phyloP scores from a whole-genome alignment of 2,797 vertebrate genomes.

The Helicolenus hilgendorfi region DNA sequence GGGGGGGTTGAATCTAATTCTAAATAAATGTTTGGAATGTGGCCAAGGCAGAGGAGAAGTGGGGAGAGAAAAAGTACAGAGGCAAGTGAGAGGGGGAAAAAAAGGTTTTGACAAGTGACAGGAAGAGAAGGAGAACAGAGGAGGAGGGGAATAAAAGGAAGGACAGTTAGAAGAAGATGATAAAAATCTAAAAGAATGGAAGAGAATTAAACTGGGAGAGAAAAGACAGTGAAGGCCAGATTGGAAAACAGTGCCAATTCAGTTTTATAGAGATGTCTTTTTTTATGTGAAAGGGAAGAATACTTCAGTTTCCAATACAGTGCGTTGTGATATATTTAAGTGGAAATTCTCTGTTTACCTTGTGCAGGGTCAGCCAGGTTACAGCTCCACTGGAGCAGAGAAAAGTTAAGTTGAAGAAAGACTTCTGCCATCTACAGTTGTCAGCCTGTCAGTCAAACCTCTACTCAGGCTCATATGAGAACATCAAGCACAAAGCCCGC shows the following conservation, averaged over 20 bases:
- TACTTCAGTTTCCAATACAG: conserved; percentile 2
- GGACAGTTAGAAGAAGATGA: conserved; percentile 16
- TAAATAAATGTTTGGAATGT: neutral
- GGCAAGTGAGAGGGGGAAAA: neutral
- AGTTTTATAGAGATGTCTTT: neutral
- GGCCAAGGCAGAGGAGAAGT: neutral
- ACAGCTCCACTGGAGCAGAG: neutral
- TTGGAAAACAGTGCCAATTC: conserved; percentile 6
- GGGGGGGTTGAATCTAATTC: neutral
- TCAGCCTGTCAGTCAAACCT: conserved; percentile 27
- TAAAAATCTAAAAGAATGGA: conserved; percentile 17
- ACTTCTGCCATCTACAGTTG: conserved; percentile 5
- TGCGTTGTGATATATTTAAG: conserved; percentile 38
- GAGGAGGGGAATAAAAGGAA: conserved; percentile 17
- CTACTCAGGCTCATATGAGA: neutral
- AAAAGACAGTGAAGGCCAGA: conserved; percentile 21
- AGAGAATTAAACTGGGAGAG: conserved; percentile 2
- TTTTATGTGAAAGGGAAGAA: neutral
- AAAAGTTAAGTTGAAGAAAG: neutral
- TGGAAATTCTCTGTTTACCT: neutral
- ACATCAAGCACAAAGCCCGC: conserved; percentile 19
- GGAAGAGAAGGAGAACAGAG: conserved; percentile 24
- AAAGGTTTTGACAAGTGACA: conserved; percentile 41
- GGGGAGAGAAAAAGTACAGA: conserved; percentile 7
- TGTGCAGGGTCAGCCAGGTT: conserved; percentile 23